Evolutionary conservation across 2,113 vertebrate genomes (phyloP), one percentile per base, ranked within the genome.

Genomic region (Carassius carassius): DNA sequence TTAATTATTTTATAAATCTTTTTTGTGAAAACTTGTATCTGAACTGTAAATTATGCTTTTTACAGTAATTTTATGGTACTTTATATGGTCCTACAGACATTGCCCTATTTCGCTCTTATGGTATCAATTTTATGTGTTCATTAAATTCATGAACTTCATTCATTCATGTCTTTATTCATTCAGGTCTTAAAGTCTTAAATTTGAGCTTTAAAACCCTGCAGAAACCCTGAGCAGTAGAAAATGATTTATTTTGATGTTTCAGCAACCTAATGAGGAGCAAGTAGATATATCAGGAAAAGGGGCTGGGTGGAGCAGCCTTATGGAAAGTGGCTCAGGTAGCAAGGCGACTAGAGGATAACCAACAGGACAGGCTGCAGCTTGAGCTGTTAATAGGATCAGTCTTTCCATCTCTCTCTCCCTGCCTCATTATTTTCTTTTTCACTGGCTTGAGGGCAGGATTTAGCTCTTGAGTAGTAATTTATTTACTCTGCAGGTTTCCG

Each of bases 281-380:
- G 83, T 91, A 90, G 82, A 21, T 44, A 95, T 58, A 94, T 94
- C 72, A 93, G 3, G 90, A 92, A 85, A 95, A 95, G 88, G 95
- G 92, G 90, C 88, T 77, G 41, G 86, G 65, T 84, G 93, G 95
- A 87, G 87, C 90, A 88, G 88, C 90, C 32, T 94, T 94, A 89
- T 94, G 95, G 91, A 92, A 93, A 29, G 25, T 10, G 37, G 25
- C 65, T 21, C 41, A 58, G 77, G n/a, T 14, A 62, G 11, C 67
- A 44, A 86, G 89, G 72, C 23, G 94, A 95, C 87, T 94, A 86
- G 86, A 95, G 95, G 63, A 94, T 94, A 88, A 95, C 91, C 88
- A 95, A 25, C 87, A 89, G 19, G 21, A 84, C 83, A 93, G 93
- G 58, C 93, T 94, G 70, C 94, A 95, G 76, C 88, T 93, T 90